Evolutionary conservation across 2,888 invertebrate species (phyloP).

Genomic region (Eupithecia vulgata): DNA sequence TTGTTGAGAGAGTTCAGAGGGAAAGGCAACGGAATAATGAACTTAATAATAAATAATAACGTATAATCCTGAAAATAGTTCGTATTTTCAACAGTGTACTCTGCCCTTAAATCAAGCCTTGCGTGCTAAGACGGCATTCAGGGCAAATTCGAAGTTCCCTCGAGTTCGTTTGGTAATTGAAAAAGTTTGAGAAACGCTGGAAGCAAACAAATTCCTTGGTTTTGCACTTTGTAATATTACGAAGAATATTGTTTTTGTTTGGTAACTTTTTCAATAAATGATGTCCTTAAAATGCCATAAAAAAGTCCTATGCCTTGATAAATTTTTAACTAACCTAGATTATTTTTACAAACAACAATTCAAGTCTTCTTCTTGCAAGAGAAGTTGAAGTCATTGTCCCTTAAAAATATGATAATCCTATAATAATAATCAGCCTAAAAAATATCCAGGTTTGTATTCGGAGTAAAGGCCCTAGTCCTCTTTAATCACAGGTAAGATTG

Average conservation of each 20-base stretch:
- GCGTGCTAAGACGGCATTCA: conserved; percentile 24
- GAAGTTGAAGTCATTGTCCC: too few relatives aligned
- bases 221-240: conserved; percentile 9
- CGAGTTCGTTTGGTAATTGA: conserved; percentile 39
- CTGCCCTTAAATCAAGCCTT: conserved; percentile 2
- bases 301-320: neutral
- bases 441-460: too few relatives aligned
- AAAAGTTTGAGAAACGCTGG: conserved; percentile 40
- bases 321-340: too few relatives aligned
- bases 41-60: too few relatives aligned
- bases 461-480: neutral
- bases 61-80: neutral
- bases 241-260: neutral
- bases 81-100: neutral
- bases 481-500: neutral
- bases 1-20: too few relatives aligned
- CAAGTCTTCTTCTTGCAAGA: too few relatives aligned
- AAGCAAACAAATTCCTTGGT: conserved; percentile 15
- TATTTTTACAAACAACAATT: too few relatives aligned
- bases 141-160: conserved; percentile 23
- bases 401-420: too few relatives aligned
- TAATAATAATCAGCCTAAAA: too few relatives aligned
- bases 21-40: too few relatives aligned
- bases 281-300: too few relatives aligned
- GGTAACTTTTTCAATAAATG: conserved; percentile 2